Conservation (phyloP, 2,113 vertebrate species). For the Empidonax traillii region DNA sequence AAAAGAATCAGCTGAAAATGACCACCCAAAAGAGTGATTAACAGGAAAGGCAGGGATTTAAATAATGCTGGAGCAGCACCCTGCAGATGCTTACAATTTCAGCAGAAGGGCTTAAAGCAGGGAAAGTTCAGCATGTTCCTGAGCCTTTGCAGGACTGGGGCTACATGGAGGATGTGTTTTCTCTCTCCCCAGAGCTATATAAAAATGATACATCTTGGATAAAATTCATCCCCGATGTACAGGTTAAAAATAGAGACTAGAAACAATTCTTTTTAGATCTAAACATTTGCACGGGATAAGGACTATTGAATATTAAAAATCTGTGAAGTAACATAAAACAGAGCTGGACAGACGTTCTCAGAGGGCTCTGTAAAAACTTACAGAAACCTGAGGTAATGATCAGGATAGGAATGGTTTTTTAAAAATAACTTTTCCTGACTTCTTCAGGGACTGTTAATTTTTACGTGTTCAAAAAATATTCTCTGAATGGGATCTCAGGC, state of each 20-base stretch:
- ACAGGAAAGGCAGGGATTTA: conserved; percentile 28
- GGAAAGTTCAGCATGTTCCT: background rate
- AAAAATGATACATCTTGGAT: conserved; percentile 46
- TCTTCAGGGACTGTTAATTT: background rate
- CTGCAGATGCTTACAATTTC: background rate
- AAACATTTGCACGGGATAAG: conserved; percentile 48
- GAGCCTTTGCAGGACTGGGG: background rate
- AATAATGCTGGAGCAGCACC: background rate
- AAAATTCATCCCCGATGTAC: conserved; percentile 50
- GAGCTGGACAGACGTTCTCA: conserved; percentile 27
- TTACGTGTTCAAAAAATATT: background rate
- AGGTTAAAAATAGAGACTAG: conserved; percentile 61
- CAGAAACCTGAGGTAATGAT: conserved; percentile 23
- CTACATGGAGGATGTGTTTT: conserved; percentile 17
- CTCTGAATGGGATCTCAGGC: background rate
- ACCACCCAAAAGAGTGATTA: conserved; percentile 7
- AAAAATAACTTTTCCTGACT: conserved; percentile 40
- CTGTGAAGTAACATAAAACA: conserved; percentile 66
- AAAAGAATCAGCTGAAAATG: background rate
- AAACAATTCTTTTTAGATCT: conserved; percentile 53
- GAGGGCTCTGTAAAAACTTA: conserved; percentile 50
- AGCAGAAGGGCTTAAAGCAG: background rate
- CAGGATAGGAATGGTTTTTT: background rate
- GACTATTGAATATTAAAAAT: conserved; percentile 67
- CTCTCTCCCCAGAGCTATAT: conserved; percentile 20